phyloP scores from a whole-genome alignment of 2,113 vertebrate genomes.

The Nanorana parkeri region DNA sequence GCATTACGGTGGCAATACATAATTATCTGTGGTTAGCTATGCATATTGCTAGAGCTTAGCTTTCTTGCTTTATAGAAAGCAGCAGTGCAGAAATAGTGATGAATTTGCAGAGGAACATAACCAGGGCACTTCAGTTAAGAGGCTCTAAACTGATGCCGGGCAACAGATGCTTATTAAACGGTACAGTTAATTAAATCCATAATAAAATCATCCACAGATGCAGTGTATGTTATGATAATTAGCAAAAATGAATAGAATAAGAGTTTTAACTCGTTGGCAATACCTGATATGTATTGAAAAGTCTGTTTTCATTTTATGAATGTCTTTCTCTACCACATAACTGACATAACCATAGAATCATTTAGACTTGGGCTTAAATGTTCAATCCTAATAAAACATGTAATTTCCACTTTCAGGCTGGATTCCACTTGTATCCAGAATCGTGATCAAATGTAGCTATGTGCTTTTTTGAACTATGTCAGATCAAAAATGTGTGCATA shows the following conservation, averaged over 20 bases:
- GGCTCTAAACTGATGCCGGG: too few relatives aligned
- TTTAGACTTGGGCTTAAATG: background rate
- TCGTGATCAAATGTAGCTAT: constrained; percentile 26
- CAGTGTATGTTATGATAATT: too few relatives aligned
- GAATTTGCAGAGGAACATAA: too few relatives aligned
- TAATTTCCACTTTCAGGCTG: constrained; percentile 10
- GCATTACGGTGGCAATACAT: too few relatives aligned
- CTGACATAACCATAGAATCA: background rate
- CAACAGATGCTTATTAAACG: too few relatives aligned
- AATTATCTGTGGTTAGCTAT: too few relatives aligned
- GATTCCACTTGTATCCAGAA: constrained; percentile 19
- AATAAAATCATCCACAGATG: too few relatives aligned
- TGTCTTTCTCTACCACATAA: background rate
- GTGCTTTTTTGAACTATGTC: constrained; percentile 34
- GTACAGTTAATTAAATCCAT: background rate
- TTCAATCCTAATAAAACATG: constrained; percentile 17
- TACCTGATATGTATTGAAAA: background rate
- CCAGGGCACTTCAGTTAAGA: too few relatives aligned
- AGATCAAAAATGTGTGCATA: constrained; percentile 30
- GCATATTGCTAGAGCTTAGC: too few relatives aligned
- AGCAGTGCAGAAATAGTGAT: too few relatives aligned
- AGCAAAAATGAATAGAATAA: background rate
- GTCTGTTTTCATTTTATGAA: background rate
- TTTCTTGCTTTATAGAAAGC: too few relatives aligned
- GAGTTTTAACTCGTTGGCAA: background rate